Evolutionary conservation across 1,140 invertebrate genomes (phyloP).

Genomic region (Tetramorium simillimum): DNA sequence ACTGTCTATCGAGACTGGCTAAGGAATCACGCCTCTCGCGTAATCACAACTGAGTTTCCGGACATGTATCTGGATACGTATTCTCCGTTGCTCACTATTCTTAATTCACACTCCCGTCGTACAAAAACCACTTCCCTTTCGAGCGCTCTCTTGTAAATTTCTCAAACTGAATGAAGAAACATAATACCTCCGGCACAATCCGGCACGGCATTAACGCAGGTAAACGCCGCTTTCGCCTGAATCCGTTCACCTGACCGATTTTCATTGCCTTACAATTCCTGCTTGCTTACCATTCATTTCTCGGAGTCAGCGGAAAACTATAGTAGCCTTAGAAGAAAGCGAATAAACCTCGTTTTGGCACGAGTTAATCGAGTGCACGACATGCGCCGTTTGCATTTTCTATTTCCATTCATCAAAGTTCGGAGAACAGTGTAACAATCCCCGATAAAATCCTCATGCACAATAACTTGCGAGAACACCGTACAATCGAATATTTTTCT

Average conservation of each 20-base stretch:
- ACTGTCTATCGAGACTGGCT: neutral
- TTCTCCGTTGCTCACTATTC: neutral
- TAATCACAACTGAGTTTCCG: neutral
- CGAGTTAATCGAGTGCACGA: neutral
- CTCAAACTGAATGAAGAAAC: neutral
- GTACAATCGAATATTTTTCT: neutral
- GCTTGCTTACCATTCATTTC: neutral
- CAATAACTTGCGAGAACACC: neutral
- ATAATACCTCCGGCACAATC: neutral
- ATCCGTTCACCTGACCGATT: neutral
- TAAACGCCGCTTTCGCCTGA: conserved; percentile 24
- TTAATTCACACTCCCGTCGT: neutral
- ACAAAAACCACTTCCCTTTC: neutral
- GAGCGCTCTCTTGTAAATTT: neutral
- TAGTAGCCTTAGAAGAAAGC: neutral
- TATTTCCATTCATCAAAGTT: neutral
- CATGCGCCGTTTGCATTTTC: neutral
- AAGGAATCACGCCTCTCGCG: neutral
- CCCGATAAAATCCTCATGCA: neutral
- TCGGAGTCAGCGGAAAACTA: neutral
- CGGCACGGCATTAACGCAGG: neutral
- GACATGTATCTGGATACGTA: neutral
- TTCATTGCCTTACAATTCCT: neutral
- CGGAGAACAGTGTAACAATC: neutral
- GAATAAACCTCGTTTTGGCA: neutral